Conservation (phyloP, 2,888 invertebrate genomes). For the Yponomeuta cagnagella region DNA sequence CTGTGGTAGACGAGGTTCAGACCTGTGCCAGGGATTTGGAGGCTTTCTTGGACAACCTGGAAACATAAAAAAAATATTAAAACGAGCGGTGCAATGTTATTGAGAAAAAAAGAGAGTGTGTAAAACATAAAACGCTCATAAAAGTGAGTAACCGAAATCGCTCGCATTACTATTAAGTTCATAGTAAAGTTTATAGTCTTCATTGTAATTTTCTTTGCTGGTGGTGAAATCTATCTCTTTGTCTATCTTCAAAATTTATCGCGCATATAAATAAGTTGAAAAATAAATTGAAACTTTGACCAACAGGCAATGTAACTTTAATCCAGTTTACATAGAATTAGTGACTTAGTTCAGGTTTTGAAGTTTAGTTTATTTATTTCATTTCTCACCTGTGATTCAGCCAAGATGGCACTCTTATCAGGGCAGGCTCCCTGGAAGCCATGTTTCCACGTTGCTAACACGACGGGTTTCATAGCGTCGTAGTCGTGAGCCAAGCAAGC, state of each 20-base stretch:
- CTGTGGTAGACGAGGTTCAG: constrained; percentile 98
- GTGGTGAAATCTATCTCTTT: too few relatives aligned
- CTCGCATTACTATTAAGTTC: neutral
- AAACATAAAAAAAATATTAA: constrained; percentile 20
- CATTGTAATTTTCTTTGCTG: too few relatives aligned
- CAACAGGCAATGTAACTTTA: too few relatives aligned
- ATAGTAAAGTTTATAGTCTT: neutral
- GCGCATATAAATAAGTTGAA: too few relatives aligned
- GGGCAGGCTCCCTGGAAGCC: constrained; percentile 97
- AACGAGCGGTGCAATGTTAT: neutral
- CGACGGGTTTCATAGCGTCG: constrained; percentile 94
- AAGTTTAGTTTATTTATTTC: neutral
- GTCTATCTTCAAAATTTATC: neutral
- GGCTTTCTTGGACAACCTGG: constrained; percentile 93
- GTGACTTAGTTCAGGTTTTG: too few relatives aligned
- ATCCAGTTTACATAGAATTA: too few relatives aligned
- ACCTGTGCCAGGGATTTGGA: constrained; percentile 95
- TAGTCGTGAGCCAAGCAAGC: constrained; percentile 93
- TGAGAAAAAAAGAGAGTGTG: too few relatives aligned
- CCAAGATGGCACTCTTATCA: constrained; percentile 91
- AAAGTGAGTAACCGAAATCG: too few relatives aligned
- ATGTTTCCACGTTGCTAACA: constrained; percentile 95
- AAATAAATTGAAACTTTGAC: too few relatives aligned
- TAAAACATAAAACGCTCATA: too few relatives aligned
- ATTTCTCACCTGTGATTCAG: constrained; percentile 84